Conservation (phyloP, 1,140 invertebrate species). For the Akabosia matsudoensis region DNA sequence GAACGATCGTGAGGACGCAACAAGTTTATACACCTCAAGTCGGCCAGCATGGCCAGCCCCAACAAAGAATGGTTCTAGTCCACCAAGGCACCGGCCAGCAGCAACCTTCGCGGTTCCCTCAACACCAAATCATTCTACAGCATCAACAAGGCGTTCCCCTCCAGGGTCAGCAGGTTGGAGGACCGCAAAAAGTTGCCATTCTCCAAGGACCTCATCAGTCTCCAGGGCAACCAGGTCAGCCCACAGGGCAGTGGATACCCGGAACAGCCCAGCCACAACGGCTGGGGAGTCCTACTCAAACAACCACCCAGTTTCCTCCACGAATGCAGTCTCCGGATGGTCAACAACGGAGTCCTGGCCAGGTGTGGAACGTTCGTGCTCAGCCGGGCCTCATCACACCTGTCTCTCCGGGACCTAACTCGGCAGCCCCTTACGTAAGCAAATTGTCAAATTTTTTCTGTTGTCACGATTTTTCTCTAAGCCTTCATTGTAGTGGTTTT, state of each 20-base stretch:
- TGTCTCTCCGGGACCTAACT: not conserved
- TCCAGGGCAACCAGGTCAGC: not conserved
- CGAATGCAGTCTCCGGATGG: not conserved
- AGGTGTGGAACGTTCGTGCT: slow-evolving; percentile 26
- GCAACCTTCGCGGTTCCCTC: slow-evolving; percentile 11
- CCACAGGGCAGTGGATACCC: slow-evolving; percentile 21
- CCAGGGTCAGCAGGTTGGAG: not conserved
- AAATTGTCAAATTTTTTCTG: not conserved
- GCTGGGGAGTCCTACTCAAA: slow-evolving; percentile 3
- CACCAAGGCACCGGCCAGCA: slow-evolving; percentile 31
- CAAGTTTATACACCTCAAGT: slow-evolving; percentile 42
- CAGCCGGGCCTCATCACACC: not conserved
- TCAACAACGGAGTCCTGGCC: not conserved
- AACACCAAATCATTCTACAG: slow-evolving; percentile 19
- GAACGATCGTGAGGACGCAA: slow-evolving; percentile 36
- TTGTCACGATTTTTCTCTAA: not conserved
- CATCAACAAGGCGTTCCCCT: slow-evolving; percentile 16
- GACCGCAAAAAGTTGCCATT: slow-evolving; percentile 34
- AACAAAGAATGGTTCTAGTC: slow-evolving; percentile 28
- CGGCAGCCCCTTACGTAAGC: not conserved
- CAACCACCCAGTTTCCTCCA: slow-evolving; percentile 10
- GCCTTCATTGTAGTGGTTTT: no score
- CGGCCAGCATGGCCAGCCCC: not conserved
- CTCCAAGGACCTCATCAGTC: slow-evolving; percentile 27
- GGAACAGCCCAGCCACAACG: not conserved